Percentiles rank a stretch among this genome's conserved stretches.
These are phyloP conservation scores for Phainopepla nitens DNA, from an alignment of 2,113 vertebrate species.

Conservation along the genomic window DNA sequence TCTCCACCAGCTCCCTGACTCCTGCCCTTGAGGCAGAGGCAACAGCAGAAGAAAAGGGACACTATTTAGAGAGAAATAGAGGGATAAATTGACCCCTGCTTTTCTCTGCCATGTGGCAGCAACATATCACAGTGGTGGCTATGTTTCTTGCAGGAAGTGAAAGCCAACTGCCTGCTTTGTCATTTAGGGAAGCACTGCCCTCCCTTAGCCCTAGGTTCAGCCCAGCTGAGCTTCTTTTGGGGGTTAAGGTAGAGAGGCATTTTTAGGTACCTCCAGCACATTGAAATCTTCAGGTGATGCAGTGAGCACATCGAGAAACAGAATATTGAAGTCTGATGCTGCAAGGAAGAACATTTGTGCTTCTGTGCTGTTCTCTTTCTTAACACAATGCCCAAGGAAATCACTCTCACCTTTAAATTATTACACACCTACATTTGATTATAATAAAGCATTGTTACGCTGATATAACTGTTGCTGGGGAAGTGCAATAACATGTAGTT, in stretches of 20 bases:
- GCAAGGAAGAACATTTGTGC: background rate
- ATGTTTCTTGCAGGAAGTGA: background rate
- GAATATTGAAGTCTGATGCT: background rate
- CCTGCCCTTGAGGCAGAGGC: background rate
- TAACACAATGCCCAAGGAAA: background rate
- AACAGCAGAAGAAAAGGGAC: background rate
- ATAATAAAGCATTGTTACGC: background rate
- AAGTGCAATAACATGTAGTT: background rate
- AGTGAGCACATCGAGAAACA: background rate
- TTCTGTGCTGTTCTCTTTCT: background rate
- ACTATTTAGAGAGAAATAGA: background rate
- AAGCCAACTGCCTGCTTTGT: fast-evolving
- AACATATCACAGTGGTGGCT: background rate
- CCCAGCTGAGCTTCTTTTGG: background rate
- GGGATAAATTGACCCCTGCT: background rate
- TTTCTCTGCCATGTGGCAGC: background rate
- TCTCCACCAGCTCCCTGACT: background rate
- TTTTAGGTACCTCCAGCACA: background rate
- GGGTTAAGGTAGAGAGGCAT: background rate
- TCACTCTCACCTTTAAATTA: background rate
- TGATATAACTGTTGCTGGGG: background rate
- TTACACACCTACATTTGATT: background rate
- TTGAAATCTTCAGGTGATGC: background rate
- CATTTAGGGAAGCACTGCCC: background rate
- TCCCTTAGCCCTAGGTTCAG: background rate